Percentiles rank a stretch among this genome's conserved stretches.
These are phyloP conservation scores for Mionectes olivaceus DNA, from an alignment of 2,797 vertebrate species.

Conservation along the genomic window DNA sequence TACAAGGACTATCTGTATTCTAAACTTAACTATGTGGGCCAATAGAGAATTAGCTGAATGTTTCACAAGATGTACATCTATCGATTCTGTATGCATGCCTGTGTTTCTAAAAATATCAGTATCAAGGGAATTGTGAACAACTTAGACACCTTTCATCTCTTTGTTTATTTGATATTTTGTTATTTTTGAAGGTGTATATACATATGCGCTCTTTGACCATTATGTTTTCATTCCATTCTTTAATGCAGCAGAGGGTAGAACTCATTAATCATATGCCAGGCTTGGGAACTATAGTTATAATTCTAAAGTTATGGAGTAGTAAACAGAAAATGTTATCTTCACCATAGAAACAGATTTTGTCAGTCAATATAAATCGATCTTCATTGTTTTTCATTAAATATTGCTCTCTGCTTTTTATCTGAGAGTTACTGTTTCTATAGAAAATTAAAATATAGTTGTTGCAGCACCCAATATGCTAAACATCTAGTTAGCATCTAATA, in stretches of 20 bases:
- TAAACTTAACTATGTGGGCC: conserved; percentile 11
- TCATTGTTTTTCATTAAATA: conserved; percentile 41
- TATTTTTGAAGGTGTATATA: conserved; percentile 52
- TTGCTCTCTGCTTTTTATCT: conserved; percentile 34
- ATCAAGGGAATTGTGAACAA: conserved; percentile 32
- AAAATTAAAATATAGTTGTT: background rate
- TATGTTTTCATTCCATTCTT: conserved; percentile 70
- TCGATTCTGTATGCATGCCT: conserved; percentile 16
- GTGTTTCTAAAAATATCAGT: conserved; percentile 46
- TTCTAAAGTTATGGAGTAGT: conserved; percentile 43
- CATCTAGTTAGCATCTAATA: background rate
- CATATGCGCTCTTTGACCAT: conserved; percentile 41
- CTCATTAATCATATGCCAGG: conserved; percentile 64
- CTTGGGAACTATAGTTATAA: conserved; percentile 20
- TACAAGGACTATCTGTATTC: conserved; percentile 1
- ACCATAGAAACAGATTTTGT: conserved; percentile 53
- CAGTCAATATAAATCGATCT: conserved; percentile 23
- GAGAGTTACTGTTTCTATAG: background rate
- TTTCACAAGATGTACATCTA: conserved; percentile 62
- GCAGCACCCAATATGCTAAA: background rate
- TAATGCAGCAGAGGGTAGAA: conserved; percentile 51
- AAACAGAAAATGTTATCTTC: conserved; percentile 61
- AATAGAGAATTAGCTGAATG: conserved; percentile 32
- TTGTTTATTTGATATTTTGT: conserved; percentile 33
- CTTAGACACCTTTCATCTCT: conserved; percentile 36